phyloP scores from a whole-genome alignment of 1,140 invertebrate species.

The Ylistrum balloti region DNA sequence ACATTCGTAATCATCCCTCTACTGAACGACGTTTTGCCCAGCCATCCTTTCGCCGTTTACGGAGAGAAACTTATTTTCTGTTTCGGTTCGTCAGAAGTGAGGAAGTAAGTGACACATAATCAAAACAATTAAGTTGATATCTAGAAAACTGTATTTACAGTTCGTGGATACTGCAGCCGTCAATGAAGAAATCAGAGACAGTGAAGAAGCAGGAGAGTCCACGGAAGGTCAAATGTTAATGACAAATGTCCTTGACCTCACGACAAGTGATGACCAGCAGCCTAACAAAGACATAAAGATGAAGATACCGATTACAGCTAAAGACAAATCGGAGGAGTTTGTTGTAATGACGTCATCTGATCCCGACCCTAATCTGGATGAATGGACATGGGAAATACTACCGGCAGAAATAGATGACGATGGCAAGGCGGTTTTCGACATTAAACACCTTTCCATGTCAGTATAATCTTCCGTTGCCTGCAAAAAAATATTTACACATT shows the following conservation, averaged over 20 bases:
- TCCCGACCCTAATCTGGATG: conserved; percentile 48
- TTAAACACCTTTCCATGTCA: neutral
- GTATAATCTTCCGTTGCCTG: no score
- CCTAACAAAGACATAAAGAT: conserved; percentile 53
- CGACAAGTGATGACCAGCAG: conserved; percentile 55
- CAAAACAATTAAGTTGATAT: no score
- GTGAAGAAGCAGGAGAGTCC: neutral
- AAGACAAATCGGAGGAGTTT: neutral
- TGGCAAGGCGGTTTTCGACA: conserved; percentile 2
- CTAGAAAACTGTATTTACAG: neutral
- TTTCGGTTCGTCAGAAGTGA: no score
- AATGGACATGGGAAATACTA: neutral
- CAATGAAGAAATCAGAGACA: conserved; percentile 46
- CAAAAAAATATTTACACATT: no score
- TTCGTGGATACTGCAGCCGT: conserved; percentile 52
- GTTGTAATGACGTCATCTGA: conserved; percentile 49
- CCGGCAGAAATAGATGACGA: neutral
- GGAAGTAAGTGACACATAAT: no score
- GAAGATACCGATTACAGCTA: conserved; percentile 47
- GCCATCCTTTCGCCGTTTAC: no score
- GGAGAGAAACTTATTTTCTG: no score
- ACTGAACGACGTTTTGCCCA: no score
- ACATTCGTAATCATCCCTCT: no score
- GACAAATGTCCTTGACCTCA: conserved; percentile 56
- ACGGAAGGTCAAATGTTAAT: conserved; percentile 40